Base-by-base conservation (phyloP, 2,113 vertebrate genomes). In the Microcebus tavaratra region DNA sequence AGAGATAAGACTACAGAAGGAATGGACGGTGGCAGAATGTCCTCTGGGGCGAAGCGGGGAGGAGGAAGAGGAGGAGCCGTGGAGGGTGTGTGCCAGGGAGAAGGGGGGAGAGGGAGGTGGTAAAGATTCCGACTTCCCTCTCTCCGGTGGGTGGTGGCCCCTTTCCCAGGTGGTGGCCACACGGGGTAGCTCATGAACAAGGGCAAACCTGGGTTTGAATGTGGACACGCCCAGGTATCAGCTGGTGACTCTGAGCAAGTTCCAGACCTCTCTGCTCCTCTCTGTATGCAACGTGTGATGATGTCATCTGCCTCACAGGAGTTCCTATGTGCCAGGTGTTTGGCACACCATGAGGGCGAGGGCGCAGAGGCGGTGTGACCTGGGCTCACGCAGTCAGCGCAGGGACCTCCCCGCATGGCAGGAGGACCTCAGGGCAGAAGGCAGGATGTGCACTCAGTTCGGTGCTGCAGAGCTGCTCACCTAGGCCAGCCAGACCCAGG, bases 251-350 rank as follows among this genome's bases (percentile, higher is more conserved):
- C 5, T 14, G 23, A 25, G 17, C n/a, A 70, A 36, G 12, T 12
- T 1, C 6, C 55, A 55, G 17, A 3, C 13, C 18, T 55, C 21
- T 59, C 50, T 45, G 53, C 3, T 45, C 31, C 31, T 39, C 53
- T 72, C 2, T 0, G 1, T 1, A 1, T 14, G 14, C 10, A 18
- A 5, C 0, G 0, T 1, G 57, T 0, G 12, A 12, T 36, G 25
- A 17, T 3, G 1, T 8, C 0, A 0, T 25, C 31, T 50, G 75
- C 61, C 42, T 0, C 0, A 1, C 2, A 4, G 20, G n/a, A 25
- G 34, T 14, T 45, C 72, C 18, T 17, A 6, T 13, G 1, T 9
- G 15, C 5, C 9, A 45, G 17, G 57, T 12, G 31, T 15, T 14
- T 14, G 23, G 48, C 36, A 0, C 1, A 9, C 59, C 1, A 0